Percentiles rank a stretch among this genome's conserved stretches.
Conservation (phyloP, 2,113 vertebrate genomes). For the Pteronura brasiliensis region DNA sequence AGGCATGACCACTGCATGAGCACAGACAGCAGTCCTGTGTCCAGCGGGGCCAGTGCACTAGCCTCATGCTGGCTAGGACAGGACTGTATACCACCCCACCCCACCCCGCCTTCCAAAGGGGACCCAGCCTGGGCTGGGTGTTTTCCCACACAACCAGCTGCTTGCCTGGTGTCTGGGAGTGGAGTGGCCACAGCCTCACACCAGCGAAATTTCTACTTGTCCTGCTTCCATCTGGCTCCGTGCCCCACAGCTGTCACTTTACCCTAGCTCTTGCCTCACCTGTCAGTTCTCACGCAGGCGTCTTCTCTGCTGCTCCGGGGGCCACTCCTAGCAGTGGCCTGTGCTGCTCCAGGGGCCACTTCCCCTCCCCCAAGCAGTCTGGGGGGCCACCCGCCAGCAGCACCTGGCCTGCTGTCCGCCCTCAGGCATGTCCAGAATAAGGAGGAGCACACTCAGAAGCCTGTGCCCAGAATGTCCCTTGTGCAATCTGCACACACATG, state of each 20-base stretch:
- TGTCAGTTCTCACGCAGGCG: neutral
- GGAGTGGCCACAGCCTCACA: neutral
- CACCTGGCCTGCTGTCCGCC: neutral
- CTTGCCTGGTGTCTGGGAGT: neutral
- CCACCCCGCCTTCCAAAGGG: neutral
- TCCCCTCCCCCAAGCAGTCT: neutral
- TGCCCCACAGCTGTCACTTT: neutral
- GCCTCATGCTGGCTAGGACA: neutral
- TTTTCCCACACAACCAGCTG: neutral
- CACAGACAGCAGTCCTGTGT: rapidly evolving
- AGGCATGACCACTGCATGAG: neutral
- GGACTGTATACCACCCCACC: neutral
- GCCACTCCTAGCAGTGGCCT: neutral
- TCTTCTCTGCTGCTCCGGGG: neutral
- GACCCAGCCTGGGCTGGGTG: no score
- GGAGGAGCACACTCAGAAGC: neutral
- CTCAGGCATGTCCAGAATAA: neutral
- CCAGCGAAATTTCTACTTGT: neutral
- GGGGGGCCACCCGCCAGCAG: neutral
- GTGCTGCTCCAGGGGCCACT: neutral
- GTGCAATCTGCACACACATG: neutral
- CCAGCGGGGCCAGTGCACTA: neutral
- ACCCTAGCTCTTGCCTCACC: neutral
- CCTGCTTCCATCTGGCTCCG: neutral
- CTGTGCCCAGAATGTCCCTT: no score